These are phyloP conservation scores for Conus ventricosus DNA, from an alignment of 1,140 invertebrate genomes.

Conservation along the genomic window DNA sequence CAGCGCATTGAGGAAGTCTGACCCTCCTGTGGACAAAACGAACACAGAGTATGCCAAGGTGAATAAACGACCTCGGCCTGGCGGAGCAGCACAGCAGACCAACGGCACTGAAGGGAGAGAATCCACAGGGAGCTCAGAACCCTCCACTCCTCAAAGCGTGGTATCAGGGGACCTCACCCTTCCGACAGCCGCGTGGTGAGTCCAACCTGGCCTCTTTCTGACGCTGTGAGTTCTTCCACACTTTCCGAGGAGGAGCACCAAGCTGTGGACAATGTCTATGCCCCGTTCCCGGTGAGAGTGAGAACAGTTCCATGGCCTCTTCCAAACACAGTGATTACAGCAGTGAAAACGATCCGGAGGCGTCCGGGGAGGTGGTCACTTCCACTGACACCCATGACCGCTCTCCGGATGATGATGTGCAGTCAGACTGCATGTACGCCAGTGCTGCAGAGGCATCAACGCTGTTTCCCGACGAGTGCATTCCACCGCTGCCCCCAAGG, in stretches of 20 bases:
- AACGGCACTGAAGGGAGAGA: not conserved
- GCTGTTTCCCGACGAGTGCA: conserved; percentile 2
- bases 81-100: not conserved
- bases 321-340: not conserved
- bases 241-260: not conserved
- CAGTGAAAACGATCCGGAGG: not conserved
- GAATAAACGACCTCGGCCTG: not conserved
- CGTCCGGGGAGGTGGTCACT: not conserved
- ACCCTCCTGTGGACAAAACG: not conserved
- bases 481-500: conserved; percentile 41
- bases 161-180: not conserved
- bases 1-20: not conserved
- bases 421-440: not conserved
- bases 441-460: conserved; percentile 1
- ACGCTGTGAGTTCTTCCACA: not conserved
- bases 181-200: not conserved
- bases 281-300: not conserved
- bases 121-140: not conserved
- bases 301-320: not conserved
- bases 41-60: not conserved
- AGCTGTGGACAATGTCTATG: not conserved
- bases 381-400: not conserved
- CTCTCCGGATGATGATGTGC: not conserved
- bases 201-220: not conserved
- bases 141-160: not conserved